Percentiles rank a stretch among this genome's conserved stretches.
phyloP scores from a whole-genome alignment of 2,888 invertebrate species.

The Ashinkailepas kermadecensis region DNA sequence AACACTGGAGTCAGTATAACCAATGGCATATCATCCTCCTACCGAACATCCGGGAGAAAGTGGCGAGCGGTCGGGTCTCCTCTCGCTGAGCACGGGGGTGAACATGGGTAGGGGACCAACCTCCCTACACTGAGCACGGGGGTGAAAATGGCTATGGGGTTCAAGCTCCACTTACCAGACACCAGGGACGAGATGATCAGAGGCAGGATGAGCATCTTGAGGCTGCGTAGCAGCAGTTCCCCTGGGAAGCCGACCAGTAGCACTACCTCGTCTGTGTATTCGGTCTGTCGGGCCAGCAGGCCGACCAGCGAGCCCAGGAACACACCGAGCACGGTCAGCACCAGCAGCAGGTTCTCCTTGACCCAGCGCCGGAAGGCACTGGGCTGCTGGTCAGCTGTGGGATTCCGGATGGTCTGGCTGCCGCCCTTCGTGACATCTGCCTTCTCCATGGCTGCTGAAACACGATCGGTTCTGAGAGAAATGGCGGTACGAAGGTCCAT shows the following conservation, averaged over 20 bases:
- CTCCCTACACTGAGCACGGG: too few relatives aligned
- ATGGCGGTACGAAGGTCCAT: too few relatives aligned
- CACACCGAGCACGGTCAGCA: constrained; percentile 53
- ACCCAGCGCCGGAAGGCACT: constrained; percentile 41
- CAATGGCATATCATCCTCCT: too few relatives aligned
- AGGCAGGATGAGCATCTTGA: constrained; percentile 62
- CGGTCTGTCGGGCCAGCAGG: constrained; percentile 47
- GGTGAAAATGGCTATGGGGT: too few relatives aligned
- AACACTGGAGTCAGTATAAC: too few relatives aligned
- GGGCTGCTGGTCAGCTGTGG: too few relatives aligned
- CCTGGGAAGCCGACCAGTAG: constrained; percentile 58
- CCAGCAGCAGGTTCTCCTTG: constrained; percentile 50
- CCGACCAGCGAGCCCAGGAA: constrained; percentile 54
- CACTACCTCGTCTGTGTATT: constrained; percentile 47
- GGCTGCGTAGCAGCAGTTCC: constrained; percentile 57
- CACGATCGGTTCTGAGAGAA: too few relatives aligned
- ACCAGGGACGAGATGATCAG: constrained; percentile 58
- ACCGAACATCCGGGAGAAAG: too few relatives aligned
- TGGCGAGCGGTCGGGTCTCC: too few relatives aligned
- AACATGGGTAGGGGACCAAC: too few relatives aligned
- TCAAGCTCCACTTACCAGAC: constrained; percentile 45
- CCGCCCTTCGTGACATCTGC: not conserved
- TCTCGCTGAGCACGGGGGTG: too few relatives aligned
- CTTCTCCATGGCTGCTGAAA: constrained; percentile 11
- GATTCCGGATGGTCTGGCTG: not conserved